These are phyloP conservation scores for Actinernus sp. DNA, from an alignment of 92 coral and sea anemone genomes.

Conservation along the genomic window DNA sequence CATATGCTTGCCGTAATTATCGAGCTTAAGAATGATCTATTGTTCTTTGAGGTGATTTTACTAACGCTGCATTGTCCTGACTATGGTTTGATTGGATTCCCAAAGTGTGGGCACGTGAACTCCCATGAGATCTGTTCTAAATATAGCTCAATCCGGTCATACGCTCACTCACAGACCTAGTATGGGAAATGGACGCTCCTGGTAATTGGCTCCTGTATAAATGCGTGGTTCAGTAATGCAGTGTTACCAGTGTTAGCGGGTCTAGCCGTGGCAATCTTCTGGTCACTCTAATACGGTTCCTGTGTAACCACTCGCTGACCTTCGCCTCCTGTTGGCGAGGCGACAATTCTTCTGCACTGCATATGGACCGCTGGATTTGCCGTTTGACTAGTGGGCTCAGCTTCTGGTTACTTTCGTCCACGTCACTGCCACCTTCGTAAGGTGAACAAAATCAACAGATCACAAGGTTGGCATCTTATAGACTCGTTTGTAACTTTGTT, in stretches of 20 bases:
- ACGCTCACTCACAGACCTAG: not conserved
- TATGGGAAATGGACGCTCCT: too few relatives aligned
- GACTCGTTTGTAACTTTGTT: too few relatives aligned
- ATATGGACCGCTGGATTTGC: conserved; percentile 65
- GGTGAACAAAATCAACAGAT: too few relatives aligned
- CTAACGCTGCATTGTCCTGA: not conserved
- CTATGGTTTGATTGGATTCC: not conserved
- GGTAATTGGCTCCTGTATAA: too few relatives aligned
- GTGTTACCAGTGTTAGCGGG: conserved; percentile 78
- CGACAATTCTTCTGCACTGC: conserved; percentile 44
- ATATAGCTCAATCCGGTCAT: not conserved
- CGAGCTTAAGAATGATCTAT: too few relatives aligned
- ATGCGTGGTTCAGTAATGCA: not conserved
- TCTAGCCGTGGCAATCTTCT: conserved; percentile 83
- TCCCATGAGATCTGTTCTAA: not conserved
- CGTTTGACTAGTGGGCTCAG: conserved; percentile 68
- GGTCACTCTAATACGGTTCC: conserved; percentile 68
- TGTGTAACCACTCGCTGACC: conserved; percentile 88
- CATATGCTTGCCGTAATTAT: too few relatives aligned
- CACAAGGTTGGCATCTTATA: too few relatives aligned
- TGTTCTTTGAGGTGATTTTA: too few relatives aligned
- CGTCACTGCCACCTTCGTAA: not conserved
- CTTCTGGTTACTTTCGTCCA: not conserved
- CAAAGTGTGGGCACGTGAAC: not conserved
- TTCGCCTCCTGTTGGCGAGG: conserved; percentile 60